Base-by-base conservation (phyloP, 2,888 invertebrate species). In the Bhutanitis thaidina region DNA sequence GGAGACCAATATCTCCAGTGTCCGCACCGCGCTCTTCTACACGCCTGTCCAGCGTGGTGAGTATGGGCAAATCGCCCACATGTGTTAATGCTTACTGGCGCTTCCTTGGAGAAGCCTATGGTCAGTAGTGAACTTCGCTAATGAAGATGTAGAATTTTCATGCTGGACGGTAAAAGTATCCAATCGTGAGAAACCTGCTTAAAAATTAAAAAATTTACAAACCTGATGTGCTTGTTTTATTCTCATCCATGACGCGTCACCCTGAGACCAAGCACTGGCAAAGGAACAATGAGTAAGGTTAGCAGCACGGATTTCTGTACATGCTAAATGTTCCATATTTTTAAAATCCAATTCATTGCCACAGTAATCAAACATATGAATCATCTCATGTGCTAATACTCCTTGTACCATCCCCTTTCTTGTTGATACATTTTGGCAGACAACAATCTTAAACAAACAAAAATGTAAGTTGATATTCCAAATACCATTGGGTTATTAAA, bases 311-410 rank as follows among this genome's bases (percentile, higher is more conserved):
- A 98, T 95, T 91, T 98, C 98, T 0, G 98, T 97, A 71, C 98
- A 98, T 0, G 98, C 98, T 51, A 98, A 80, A 77, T 98, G 98
- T 58, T 97, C 95, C 58, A 97, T 90, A 73, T 98, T 96, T 63
- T 92, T 94, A 65, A 97, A 96, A 80, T 98, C 95, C 49, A 98
- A 74, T 40, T 98, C 92, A 59, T 97, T 95, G 37, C 94, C 92
- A 74, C 98, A 98, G 72, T 93, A 95, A 78, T 98, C 98, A 71
- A 97, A 98, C 96, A 98, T 98, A 76, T 98, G 98, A 40, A 98
- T 94, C 92, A 98, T 92, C 81, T 98, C 98, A 67, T 98, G 98
- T 0, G 94, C 93, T 36, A 98, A 74, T 0, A 97, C 95, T 15
- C 94, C 94, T 73, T 95, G 95, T 0, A 96, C 92, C 75, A 93